Conservation (phyloP, 2,113 vertebrate species). For the Rhea pennata region DNA sequence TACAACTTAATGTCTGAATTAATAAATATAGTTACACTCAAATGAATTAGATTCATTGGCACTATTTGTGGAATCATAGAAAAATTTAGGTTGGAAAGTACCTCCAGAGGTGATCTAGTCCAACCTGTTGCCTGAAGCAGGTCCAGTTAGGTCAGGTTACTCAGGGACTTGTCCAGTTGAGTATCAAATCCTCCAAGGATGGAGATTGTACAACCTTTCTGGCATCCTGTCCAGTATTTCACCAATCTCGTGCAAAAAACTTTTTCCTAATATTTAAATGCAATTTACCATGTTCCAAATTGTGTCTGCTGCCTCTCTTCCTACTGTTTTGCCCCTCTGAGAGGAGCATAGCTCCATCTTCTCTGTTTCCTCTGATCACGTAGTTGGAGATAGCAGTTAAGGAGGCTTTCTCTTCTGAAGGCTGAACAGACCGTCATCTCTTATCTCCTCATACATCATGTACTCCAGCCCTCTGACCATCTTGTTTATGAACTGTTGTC, state of each 20-base stretch:
- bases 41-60: background rate
- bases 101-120: background rate
- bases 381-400: background rate
- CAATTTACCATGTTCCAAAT: background rate
- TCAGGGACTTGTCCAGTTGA: background rate
- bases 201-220: background rate
- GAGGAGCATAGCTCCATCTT: background rate
- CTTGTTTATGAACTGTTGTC: background rate
- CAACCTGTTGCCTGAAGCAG: background rate
- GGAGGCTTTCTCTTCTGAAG: background rate
- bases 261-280: background rate
- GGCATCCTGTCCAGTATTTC: background rate
- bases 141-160: background rate
- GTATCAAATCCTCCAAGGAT: background rate
- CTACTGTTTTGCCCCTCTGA: background rate
- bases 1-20: background rate
- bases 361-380: background rate
- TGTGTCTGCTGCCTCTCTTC: background rate
- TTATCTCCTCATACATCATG: background rate
- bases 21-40: background rate
- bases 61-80: background rate
- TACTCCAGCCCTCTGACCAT: background rate
- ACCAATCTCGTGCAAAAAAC: background rate
- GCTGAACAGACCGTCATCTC: background rate
- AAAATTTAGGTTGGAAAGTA: no score